Conservation (phyloP, 2,113 vertebrate genomes). For the Odontophorus gujanensis region DNA sequence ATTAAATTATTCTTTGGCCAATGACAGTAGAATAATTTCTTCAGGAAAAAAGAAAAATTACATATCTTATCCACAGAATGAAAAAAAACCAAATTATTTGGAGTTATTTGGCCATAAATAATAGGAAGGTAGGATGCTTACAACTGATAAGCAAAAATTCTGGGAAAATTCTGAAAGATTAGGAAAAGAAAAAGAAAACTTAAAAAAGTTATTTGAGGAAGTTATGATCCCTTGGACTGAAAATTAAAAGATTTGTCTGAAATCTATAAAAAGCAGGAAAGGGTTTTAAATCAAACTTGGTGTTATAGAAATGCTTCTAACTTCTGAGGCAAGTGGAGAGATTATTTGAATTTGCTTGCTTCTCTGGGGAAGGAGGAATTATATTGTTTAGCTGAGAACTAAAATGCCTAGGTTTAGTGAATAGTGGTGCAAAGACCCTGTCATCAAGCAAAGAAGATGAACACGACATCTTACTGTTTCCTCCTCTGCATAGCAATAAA, state of each 20-base stretch:
- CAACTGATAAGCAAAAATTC: background rate
- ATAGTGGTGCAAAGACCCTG: background rate
- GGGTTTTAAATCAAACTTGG: background rate
- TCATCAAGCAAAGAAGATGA: background rate
- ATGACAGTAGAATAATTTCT: background rate
- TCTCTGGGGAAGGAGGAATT: background rate
- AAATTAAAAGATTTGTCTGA: background rate
- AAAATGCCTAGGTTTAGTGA: background rate
- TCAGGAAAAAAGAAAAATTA: background rate
- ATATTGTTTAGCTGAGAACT: background rate
- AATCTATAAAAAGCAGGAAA: background rate
- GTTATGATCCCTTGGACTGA: background rate
- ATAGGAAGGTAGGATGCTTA: background rate
- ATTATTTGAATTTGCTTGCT: background rate
- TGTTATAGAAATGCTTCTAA: background rate
- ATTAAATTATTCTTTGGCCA: background rate
- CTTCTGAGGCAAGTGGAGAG: background rate
- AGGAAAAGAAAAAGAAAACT: background rate
- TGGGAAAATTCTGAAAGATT: background rate
- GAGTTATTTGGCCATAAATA: background rate
- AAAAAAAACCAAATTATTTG: background rate
- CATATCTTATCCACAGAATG: background rate
- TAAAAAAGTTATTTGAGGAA: background rate
- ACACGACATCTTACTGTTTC: background rate
- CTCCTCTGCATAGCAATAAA: background rate